Base-by-base conservation (phyloP, 2,113 vertebrate species). In the Zapornia atra region DNA sequence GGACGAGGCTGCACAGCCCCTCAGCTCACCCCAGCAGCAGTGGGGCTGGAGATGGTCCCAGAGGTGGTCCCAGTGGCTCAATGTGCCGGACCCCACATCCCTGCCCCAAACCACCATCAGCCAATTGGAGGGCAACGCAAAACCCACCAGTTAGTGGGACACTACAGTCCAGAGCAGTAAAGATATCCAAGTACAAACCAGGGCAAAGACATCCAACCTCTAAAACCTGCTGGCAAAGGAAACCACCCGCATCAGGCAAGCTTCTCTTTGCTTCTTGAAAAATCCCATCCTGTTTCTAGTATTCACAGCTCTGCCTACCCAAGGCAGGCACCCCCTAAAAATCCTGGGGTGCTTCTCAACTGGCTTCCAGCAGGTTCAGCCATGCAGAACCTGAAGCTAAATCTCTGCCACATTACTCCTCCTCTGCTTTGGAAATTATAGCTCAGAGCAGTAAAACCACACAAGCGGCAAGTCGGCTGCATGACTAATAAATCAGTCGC, bases 1-100 rank as follows among this genome's bases (percentile, higher is more conserved):
- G 0, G 1, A 22, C 31, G 61, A n/a, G 19, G 40, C 65, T 6
- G 9, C 0, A 0, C 24, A 3, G n/a, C 31, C 21, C 71, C 75
- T 2, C 46, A 66, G 85, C 68, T 65, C 26, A 7, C 4, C 0
- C 11, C 5, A 18, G 31, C 73, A 12, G 11, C 0, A 12, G 12
- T 10, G 63, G 33, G 0, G 1, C 51, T 17, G 73, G 31, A 46
- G 44, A 46, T 46, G 44, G 7, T 46, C 44, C 44, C 6, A 40
- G 64, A 72, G 59, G 34, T 2, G 28, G 54, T 22, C 25, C 76
- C 15, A 3, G 5, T 1, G 1, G 51, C 71, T 46, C 68, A 25
- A 22, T 34, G 51, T 24, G 46, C 12, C 7, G 1, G 8, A 11
- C 0, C 12, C 48, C 21, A 12, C 48, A 48, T 42, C 54, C 54